A percentile compares a stretch with the other conserved stretches of the same genome.
phyloP scores from a whole-genome alignment of 2,888 invertebrate genomes.

The Drosophila multiciliata region DNA sequence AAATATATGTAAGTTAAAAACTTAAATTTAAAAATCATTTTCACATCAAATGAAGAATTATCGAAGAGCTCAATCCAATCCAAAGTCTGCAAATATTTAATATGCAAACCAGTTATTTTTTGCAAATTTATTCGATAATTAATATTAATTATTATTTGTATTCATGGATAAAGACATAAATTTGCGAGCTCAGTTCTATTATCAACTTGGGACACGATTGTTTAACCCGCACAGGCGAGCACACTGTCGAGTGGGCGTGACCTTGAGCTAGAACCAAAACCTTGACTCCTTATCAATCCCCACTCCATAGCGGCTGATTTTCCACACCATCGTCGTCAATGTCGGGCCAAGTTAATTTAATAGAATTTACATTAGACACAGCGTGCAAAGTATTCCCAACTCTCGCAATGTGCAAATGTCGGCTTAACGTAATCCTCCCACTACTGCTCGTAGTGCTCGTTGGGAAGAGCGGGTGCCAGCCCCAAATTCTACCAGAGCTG shows the following conservation, averaged over 20 bases:
- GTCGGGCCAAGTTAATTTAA: conserved; percentile 54
- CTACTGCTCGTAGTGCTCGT: conserved; percentile 8
- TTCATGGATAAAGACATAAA: background rate
- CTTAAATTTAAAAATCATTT: too few species aligned
- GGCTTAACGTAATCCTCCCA: background rate
- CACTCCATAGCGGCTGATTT: conserved; percentile 35
- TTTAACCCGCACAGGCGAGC: conserved; percentile 20
- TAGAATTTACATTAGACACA: conserved; percentile 48
- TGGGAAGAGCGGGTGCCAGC: conserved; percentile 1
- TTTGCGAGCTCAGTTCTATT: conserved; percentile 14
- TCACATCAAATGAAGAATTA: background rate
- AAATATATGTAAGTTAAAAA: too few species aligned
- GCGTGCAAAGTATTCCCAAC: conserved; percentile 39
- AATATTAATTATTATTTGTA: conserved; percentile 5
- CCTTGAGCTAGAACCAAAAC: conserved; percentile 52
- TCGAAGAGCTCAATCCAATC: background rate
- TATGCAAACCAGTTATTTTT: background rate
- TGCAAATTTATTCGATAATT: conserved; percentile 4
- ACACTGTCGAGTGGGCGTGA: conserved; percentile 2
- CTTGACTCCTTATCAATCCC: conserved; percentile 59
- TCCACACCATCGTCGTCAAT: conserved; percentile 32
- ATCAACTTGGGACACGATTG: conserved; percentile 17
- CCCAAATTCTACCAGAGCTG: conserved; percentile 35
- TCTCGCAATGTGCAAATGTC: conserved; percentile 55
- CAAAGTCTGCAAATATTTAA: too few species aligned